Percentiles rank a stretch among this genome's conserved stretches.
Conservation (phyloP, 37 sponge, comb jelly and placozoan genomes). For the Eunapius fragilis region DNA sequence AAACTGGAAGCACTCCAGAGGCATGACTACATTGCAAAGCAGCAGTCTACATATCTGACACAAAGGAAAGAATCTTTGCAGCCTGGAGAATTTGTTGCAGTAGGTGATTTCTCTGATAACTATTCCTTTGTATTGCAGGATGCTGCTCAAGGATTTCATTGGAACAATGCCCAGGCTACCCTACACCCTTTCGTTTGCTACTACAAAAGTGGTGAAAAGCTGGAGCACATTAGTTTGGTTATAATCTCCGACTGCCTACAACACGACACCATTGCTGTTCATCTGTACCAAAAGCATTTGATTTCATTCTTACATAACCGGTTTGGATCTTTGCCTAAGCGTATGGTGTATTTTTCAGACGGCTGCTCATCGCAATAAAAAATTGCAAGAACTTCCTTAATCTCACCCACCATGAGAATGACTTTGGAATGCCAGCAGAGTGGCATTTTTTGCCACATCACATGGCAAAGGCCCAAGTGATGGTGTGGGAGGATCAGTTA, state of each 20-base stretch:
- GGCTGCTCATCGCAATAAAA: conserved; percentile 63
- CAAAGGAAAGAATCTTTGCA: conserved; percentile 25
- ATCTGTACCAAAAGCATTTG: conserved; percentile 37
- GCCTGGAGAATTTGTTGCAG: conserved; percentile 11
- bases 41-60: conserved; percentile 17
- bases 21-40: conserved; percentile 27
- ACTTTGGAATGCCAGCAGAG: conserved; percentile 58
- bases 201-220: conserved; percentile 27
- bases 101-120: no score
- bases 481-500: conserved; percentile 68
- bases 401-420: conserved; percentile 41
- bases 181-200: conserved; percentile 36
- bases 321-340: conserved; percentile 11
- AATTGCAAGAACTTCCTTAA: conserved; percentile 60
- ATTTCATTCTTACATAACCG: conserved; percentile 21
- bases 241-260: conserved; percentile 51
- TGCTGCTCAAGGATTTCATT: conserved; percentile 55
- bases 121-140: conserved; percentile 53
- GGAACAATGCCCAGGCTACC: conserved; percentile 45
- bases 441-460: conserved; percentile 75
- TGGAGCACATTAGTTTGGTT: conserved; percentile 36
- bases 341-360: conserved; percentile 67
- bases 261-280: conserved; percentile 63
- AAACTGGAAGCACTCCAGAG: conserved; percentile 21
- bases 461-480: conserved; percentile 72